Evolutionary conservation across 2,888 invertebrate genomes (phyloP).

Genomic region (Eupithecia inturbata): DNA sequence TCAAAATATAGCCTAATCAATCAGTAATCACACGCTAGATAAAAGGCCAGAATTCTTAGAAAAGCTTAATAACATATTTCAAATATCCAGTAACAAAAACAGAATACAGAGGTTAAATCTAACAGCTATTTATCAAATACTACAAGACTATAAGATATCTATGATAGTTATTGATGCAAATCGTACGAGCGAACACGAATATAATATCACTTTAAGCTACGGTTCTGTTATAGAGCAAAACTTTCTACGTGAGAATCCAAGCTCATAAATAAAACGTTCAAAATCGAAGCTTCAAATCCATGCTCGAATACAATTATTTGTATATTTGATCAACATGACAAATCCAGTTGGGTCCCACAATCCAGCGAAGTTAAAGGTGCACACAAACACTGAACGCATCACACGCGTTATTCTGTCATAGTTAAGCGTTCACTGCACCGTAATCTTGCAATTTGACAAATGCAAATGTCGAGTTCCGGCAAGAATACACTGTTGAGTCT

Average conservation of each 20-base stretch:
- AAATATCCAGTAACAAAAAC: conserved; percentile 57
- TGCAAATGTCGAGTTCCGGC: conserved; percentile 51
- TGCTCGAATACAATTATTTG: conserved; percentile 30
- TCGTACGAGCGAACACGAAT: conserved; percentile 67
- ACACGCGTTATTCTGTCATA: neutral
- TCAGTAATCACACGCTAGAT: conserved; percentile 55
- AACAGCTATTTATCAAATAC: conserved; percentile 59
- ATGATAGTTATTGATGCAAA: conserved; percentile 51
- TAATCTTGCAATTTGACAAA: conserved; percentile 8
- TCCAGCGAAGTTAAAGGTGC: conserved; percentile 47
- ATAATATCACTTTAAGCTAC: conserved; percentile 71
- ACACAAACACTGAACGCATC: neutral
- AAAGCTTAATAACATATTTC: conserved; percentile 52
- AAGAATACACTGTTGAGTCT: conserved; percentile 55
- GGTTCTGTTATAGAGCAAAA: conserved; percentile 56
- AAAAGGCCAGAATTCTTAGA: conserved; percentile 55
- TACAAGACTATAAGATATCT: conserved; percentile 59
- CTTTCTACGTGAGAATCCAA: conserved; percentile 52
- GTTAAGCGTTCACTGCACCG: conserved; percentile 5
- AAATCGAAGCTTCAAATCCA: conserved; percentile 42
- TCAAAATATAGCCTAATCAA: conserved; percentile 65
- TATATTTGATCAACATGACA: conserved; percentile 51
- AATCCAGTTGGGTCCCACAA: conserved; percentile 72
- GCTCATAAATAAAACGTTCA: conserved; percentile 60
- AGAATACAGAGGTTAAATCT: conserved; percentile 62